Conservation (phyloP, 23 tunicate species). For the Clavelina lepadiformis region DNA sequence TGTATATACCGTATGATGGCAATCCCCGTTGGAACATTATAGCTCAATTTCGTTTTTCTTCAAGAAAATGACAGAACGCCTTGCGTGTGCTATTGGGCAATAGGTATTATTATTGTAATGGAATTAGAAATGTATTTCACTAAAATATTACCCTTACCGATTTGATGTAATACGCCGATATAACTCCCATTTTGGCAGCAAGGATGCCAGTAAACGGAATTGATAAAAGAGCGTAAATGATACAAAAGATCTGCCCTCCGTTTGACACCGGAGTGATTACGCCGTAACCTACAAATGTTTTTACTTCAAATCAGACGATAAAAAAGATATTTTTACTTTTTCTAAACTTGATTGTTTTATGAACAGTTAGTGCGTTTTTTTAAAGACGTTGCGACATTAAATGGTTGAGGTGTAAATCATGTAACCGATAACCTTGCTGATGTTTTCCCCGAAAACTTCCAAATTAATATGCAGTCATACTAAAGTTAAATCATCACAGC, state of each 20-base stretch:
- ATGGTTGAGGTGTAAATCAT: too few species aligned
- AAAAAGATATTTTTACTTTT: not conserved
- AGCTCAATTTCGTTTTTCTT: too few species aligned
- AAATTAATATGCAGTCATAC: too few species aligned
- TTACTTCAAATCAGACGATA: not conserved
- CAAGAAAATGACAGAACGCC: too few species aligned
- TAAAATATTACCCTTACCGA: constrained; percentile 21
- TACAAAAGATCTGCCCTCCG: constrained; percentile 54
- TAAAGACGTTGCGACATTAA: not conserved
- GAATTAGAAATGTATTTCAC: not conserved
- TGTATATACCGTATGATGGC: too few species aligned
- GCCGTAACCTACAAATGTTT: constrained; percentile 71
- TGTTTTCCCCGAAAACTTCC: too few species aligned
- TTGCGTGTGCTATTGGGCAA: too few species aligned
- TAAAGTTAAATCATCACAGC: too few species aligned
- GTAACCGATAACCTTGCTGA: too few species aligned
- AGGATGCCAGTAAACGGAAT: constrained; percentile 73
- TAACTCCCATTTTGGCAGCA: constrained; percentile 56
- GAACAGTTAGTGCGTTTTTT: not conserved
- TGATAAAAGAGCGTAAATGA: constrained; percentile 44
- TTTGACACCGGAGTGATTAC: constrained; percentile 39
- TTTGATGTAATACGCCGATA: constrained; percentile 45
- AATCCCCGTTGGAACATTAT: too few species aligned
- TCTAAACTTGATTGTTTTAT: not conserved
- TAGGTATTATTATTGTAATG: not conserved